These are phyloP conservation scores for Scotopteryx bipunctaria DNA, from an alignment of 2,888 invertebrate genomes.

Conservation along the genomic window DNA sequence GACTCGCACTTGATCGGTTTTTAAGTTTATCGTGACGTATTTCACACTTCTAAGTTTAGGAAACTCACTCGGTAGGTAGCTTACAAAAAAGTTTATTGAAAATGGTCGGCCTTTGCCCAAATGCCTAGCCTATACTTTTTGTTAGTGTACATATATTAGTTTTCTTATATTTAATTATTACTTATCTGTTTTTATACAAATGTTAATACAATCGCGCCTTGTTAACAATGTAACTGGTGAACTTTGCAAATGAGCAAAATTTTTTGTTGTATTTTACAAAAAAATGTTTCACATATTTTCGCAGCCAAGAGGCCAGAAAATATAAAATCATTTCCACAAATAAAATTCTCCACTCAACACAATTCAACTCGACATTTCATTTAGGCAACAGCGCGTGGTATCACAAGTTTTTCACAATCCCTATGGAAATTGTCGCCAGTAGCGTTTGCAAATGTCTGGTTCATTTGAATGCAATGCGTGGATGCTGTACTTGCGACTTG, in stretches of 20 bases:
- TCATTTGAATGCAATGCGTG: constrained; percentile 52
- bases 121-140: no score
- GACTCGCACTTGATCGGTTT: no score
- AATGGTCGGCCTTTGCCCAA: no score
- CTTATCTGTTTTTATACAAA: no score
- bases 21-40: no score
- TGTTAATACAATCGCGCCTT: neutral
- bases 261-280: neutral
- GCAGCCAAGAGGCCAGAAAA: constrained; percentile 17
- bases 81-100: no score
- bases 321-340: constrained; percentile 24
- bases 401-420: constrained; percentile 37
- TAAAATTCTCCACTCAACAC: constrained; percentile 27
- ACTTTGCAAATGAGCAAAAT: constrained; percentile 16
- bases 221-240: constrained; percentile 4
- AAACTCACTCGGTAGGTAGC: no score
- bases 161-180: no score
- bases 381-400: constrained; percentile 28
- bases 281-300: constrained; percentile 25
- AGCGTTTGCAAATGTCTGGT: constrained; percentile 37
- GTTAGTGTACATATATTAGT: no score
- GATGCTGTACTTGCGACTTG: constrained; percentile 18
- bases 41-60: no score
- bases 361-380: constrained; percentile 32
- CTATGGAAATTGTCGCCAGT: constrained; percentile 36